Evolutionary conservation across 2,797 vertebrate species (phyloP), one percentile per base, ranked within the genome.

Genomic region (Apogon talboti): DNA sequence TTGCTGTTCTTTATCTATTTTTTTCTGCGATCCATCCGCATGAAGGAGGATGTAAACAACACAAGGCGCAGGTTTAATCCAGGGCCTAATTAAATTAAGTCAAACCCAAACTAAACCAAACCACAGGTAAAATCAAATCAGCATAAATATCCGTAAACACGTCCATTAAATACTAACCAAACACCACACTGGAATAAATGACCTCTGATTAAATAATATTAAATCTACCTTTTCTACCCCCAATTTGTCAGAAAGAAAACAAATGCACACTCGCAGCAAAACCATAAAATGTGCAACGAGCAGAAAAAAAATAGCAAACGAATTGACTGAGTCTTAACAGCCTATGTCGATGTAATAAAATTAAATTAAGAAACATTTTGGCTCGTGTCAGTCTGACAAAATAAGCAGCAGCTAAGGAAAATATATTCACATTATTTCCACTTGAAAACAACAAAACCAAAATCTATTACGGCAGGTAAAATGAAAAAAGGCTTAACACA

Each of bases 51-150:
- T 1, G n/a, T 43, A 28, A 51, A 15, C 66, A 15, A 43, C 64
- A 55, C 65, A 77, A 66, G 66, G 65, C 71, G 60, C 49, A 76
- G 54, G 15, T 52, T 6, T 50, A 86, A 76, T 74, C 61, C 65
- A 49, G 48, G 58, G 48, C 45, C 63, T 79, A 80, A 83, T 83
- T 71, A 38, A 76, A 83, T 83, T 72, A 74, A 15, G 58, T 50
- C 11, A 38, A 44, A 68, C 63, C 47, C 50, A n/a, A n/a, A 41
- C 51, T 61, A 40, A 63, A 79, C 28, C 54, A 47, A 78, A 68
- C 66, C 14, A 40, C 42, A 66, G 42, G 68, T 51, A 6, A 45
- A 71, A 59, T 40, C 1, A 41, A 61, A 35, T 28, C 42, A 49
- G 19, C 62, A 13, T 1, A 24, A 49, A 19, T 5, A 45, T 15